A percentile compares a stretch with the other conserved stretches of the same genome.
Evolutionary conservation across 2,797 vertebrate species (phyloP).

Genomic region (Champsocephalus esox): DNA sequence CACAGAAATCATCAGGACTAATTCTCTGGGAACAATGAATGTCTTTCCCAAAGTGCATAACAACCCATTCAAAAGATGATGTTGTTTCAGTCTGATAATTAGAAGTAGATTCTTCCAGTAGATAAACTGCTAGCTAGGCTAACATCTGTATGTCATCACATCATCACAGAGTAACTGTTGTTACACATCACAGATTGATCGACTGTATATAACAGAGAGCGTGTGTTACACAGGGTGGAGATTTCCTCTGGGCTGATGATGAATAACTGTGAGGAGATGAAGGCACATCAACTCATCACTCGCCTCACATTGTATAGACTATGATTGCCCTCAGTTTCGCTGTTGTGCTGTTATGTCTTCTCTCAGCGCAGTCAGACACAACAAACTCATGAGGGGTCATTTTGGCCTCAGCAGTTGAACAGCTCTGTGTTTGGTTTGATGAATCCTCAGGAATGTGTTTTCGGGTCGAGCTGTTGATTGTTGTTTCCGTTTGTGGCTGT

Average conservation of each 20-base stretch:
- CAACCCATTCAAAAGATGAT: constrained; percentile 9
- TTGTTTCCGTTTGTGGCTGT: constrained; percentile 66
- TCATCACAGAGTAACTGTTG: constrained; percentile 33
- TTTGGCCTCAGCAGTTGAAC: constrained; percentile 20
- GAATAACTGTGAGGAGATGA: constrained; percentile 49
- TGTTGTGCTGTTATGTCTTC: constrained; percentile 24
- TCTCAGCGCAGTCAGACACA: constrained; percentile 55
- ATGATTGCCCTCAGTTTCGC: constrained; percentile 36
- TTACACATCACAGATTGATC: constrained; percentile 44
- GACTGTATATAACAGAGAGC: constrained; percentile 33
- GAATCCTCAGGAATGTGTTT: constrained; percentile 62
- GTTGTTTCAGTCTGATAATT: constrained; percentile 5
- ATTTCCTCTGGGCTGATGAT: constrained; percentile 52
- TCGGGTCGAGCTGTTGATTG: constrained; percentile 66
- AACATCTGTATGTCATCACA: constrained; percentile 38
- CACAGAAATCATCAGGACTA: not conserved
- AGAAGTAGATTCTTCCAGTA: constrained; percentile 1
- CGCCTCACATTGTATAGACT: constrained; percentile 33
- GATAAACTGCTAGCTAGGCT: constrained; percentile 8
- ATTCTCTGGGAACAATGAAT: constrained; percentile 18
- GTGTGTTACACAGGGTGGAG: constrained; percentile 59
- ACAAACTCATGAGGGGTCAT: constrained; percentile 58
- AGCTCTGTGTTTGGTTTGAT: constrained; percentile 45
- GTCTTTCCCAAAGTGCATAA: not conserved
- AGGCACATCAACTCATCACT: constrained; percentile 57